phyloP scores from a whole-genome alignment of 2,113 vertebrate species.

The Pitta sordida region DNA sequence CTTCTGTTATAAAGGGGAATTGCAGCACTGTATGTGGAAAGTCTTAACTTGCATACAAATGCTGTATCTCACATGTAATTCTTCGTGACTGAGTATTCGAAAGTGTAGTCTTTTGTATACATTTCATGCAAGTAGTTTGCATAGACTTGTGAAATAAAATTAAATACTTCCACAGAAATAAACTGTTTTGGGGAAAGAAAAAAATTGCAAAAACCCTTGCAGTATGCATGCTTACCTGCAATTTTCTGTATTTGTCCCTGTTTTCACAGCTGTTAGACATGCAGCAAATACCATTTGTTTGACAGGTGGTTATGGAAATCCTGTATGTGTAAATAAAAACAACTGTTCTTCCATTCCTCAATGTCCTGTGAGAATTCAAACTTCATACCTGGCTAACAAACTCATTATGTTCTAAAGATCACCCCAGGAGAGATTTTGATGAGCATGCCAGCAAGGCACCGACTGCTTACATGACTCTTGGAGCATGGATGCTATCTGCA shows the following conservation, averaged over 20 bases:
- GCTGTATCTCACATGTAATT: not conserved
- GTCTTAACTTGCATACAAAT: conserved; percentile 1
- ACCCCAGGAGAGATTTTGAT: not conserved
- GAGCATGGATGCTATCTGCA: not conserved
- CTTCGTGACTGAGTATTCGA: conserved; percentile 17
- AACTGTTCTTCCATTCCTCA: not conserved
- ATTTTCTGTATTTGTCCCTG: not conserved
- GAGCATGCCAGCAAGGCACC: not conserved
- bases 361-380: not conserved
- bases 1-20: conserved; percentile 75
- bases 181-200: not conserved
- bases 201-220: not conserved
- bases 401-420: not conserved
- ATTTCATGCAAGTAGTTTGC: conserved; percentile 44
- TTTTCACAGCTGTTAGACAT: not conserved
- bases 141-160: conserved; percentile 1
- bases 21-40: not conserved
- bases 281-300: not conserved
- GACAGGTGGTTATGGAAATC: not conserved
- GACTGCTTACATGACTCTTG: not conserved
- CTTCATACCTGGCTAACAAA: not conserved
- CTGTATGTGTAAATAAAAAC: not conserved
- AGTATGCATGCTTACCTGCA: not conserved
- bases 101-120: conserved; percentile 22
- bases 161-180: not conserved